These are phyloP conservation scores for Heliothis virescens DNA, from an alignment of 1,140 invertebrate genomes.

Conservation along the genomic window DNA sequence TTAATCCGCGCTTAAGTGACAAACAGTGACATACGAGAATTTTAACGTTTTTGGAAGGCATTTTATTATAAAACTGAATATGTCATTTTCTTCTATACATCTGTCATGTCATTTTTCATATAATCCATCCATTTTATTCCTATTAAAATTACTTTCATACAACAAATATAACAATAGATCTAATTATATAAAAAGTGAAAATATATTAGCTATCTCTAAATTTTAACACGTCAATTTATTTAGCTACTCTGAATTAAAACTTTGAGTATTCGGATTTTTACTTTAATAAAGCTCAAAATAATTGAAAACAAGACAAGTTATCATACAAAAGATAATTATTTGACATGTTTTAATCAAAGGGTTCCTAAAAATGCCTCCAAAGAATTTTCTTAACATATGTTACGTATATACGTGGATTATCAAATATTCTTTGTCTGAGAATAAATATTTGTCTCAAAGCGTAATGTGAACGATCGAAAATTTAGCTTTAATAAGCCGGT, in stretches of 20 bases:
- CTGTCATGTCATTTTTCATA: too few relatives aligned
- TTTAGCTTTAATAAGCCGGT: conserved; percentile 63
- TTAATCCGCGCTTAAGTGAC: neutral
- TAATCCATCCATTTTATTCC: too few relatives aligned
- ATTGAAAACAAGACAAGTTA: neutral
- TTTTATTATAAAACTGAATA: too few relatives aligned
- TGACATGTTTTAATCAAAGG: conserved; percentile 9
- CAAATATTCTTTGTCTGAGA: conserved; percentile 7
- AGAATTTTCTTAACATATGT: conserved; percentile 37
- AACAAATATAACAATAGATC: too few relatives aligned
- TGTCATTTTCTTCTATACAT: too few relatives aligned
- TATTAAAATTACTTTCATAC: too few relatives aligned
- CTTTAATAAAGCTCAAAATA: neutral
- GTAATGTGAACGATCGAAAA: conserved; percentile 50
- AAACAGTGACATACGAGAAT: neutral
- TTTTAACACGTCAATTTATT: too few relatives aligned
- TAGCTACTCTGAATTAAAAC: too few relatives aligned
- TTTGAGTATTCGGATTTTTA: too few relatives aligned
- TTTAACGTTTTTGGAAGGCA: too few relatives aligned
- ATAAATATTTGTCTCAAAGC: neutral
- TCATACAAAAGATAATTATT: conserved; percentile 3
- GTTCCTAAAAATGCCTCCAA: conserved; percentile 62
- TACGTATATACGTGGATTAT: neutral
- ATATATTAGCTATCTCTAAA: neutral
- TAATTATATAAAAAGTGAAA: conserved; percentile 3